Evolutionary conservation across 2,888 invertebrate species (phyloP), one percentile per base, ranked within the genome.

Genomic region (Lucinisca nassula): DNA sequence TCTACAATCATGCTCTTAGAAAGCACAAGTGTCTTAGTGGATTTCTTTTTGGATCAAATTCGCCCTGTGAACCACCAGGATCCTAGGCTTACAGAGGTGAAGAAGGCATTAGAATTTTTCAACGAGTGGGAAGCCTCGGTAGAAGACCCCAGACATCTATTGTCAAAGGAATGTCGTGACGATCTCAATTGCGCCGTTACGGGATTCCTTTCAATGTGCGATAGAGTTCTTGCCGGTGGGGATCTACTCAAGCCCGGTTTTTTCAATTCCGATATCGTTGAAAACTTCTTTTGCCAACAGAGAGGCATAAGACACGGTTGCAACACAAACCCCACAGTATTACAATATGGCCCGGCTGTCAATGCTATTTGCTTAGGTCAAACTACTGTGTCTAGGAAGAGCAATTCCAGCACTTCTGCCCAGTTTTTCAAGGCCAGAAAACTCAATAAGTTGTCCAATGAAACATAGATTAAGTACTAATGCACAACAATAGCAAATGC

Each of bases 261-360:
- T 0, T 74, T 74, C 30, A 51, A 80, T 37, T 74, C 30, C 17
- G 73, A 80, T 40, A 37, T 74, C 0, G n/a, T 58, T 10, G 58
- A 80, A 21, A 74, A 80, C 12, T 80, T 80, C 40, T 74, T 74
- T 49, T 80, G 73, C 32, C 81, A 81, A 32, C 61, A 81, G 40
- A 4, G 81, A 75, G 67, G 81, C 1, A 58, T 81, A 0, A 35
- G 17, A 14, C 55, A 81, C 58, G 81, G 81, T 3, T 45, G 21
- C 24, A 80, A 74, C n/a, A 74, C 32, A 0, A 80, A 75, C n/a
- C 74, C 75, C 8, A 81, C 49, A 27, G 37, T 81, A 12, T 0
- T 27, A 3, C 81, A 81, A 21, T 81, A 81, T 74, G 75, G 75
- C 1, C 75, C 75, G 1, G 58, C 75, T 30, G 74, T 81, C 0